Percentiles rank a stretch among this genome's conserved stretches.
Evolutionary conservation across 92 coral and sea anemone genomes (phyloP).

Genomic region (Paragorgia papillata): DNA sequence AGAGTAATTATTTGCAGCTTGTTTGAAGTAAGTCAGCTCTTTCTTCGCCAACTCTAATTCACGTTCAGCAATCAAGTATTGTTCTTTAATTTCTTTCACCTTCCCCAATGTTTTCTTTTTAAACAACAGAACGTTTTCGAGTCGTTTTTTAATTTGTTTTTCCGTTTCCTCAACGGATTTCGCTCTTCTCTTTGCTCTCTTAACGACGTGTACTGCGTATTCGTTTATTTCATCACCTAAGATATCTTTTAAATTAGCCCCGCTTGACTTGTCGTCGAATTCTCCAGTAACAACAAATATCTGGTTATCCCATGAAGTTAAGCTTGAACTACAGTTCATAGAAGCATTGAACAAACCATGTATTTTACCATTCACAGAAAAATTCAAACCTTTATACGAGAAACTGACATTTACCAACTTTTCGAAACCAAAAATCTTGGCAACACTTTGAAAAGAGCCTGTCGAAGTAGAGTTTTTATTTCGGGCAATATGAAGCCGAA

Average conservation of each 20-base stretch:
- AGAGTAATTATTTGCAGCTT: slow-evolving; percentile 8
- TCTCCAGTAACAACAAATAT: slow-evolving; percentile 1
- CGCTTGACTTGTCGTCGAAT: not conserved
- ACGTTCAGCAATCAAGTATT: not conserved
- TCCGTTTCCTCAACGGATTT: slow-evolving; percentile 6
- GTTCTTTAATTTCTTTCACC: slow-evolving; percentile 21
- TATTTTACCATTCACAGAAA: slow-evolving; percentile 3
- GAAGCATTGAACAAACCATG: slow-evolving; percentile 1
- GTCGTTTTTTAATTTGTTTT: slow-evolving; percentile 4
- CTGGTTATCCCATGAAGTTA: slow-evolving; percentile 28
- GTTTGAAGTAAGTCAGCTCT: slow-evolving; percentile 14
- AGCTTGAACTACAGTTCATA: slow-evolving; percentile 1
- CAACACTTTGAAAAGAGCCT: slow-evolving; percentile 22
- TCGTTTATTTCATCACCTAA: not conserved
- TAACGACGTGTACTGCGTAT: slow-evolving; percentile 2
- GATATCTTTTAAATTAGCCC: not conserved
- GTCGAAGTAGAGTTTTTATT: not conserved
- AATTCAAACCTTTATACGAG: slow-evolving; percentile 4
- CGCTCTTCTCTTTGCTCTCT: slow-evolving; percentile 14
- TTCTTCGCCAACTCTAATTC: slow-evolving; percentile 36
- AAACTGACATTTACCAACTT: slow-evolving; percentile 22
- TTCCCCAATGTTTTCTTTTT: not conserved
- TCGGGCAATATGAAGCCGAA: not conserved
- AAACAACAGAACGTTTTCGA: not conserved
- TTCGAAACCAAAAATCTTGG: slow-evolving; percentile 15